A percentile compares a stretch with the other conserved stretches of the same genome.
phyloP scores from a whole-genome alignment of 1,140 invertebrate genomes.

The Scaptomyza montana region DNA sequence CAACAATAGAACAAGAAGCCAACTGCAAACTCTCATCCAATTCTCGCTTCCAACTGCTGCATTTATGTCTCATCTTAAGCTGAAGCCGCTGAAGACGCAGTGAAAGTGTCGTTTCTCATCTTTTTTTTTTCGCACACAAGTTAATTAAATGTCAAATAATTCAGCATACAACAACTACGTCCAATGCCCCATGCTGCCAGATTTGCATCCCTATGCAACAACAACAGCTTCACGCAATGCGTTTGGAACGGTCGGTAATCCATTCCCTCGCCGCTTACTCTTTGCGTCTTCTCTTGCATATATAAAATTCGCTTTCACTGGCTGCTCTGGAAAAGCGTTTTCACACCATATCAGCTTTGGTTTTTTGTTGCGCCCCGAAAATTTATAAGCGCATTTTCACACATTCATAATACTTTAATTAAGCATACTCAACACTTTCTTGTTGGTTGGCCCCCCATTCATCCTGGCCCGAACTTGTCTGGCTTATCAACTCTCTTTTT shows the following conservation, averaged over 20 bases:
- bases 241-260: slow-evolving; percentile 28
- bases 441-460: slow-evolving; percentile 22
- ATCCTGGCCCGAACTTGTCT: slow-evolving; percentile 57
- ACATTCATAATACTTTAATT: slow-evolving; percentile 79
- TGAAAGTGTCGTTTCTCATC: slow-evolving; percentile 81
- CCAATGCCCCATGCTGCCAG: slow-evolving; percentile 26
- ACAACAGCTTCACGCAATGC: slow-evolving; percentile 60
- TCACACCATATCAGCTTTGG: slow-evolving; percentile 52
- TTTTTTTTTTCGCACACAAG: slow-evolving; percentile 24
- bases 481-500: slow-evolving; percentile 61
- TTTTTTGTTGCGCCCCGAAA: slow-evolving; percentile 32
- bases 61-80: slow-evolving; percentile 26
- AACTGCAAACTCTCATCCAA: slow-evolving; percentile 23
- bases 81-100: slow-evolving; percentile 45
- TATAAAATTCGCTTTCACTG: slow-evolving; percentile 78
- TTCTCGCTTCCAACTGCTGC: slow-evolving; percentile 35
- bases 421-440: slow-evolving; percentile 72
- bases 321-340: slow-evolving; percentile 75
- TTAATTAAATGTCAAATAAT: slow-evolving; percentile 83
- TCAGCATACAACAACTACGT: slow-evolving; percentile 46
- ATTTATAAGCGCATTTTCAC: slow-evolving; percentile 60
- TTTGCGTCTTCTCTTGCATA: slow-evolving; percentile 38
- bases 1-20: slow-evolving; percentile 72
- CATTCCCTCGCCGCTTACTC: background rate
- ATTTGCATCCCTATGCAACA: slow-evolving; percentile 58